phyloP scores from a whole-genome alignment of 2,888 invertebrate genomes.

The Spilarctia lutea region DNA sequence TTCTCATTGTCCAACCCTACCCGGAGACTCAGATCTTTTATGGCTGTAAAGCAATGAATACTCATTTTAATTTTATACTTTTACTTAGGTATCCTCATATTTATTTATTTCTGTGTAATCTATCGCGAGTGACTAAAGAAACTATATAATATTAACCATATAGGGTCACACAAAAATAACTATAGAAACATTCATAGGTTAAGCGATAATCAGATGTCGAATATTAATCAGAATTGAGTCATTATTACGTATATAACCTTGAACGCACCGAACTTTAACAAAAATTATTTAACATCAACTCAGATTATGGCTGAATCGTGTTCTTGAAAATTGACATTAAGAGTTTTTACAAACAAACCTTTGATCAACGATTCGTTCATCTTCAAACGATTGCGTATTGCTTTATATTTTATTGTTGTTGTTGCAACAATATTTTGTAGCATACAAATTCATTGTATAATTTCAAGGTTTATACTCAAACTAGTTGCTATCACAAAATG shows the following conservation, averaged over 20 bases:
- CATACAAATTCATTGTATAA: background rate
- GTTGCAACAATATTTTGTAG: slow-evolving; percentile 1
- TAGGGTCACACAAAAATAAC: background rate
- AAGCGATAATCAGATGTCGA: slow-evolving; percentile 16
- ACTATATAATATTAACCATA: background rate
- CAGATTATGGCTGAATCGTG: slow-evolving; percentile 47
- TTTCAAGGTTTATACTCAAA: background rate
- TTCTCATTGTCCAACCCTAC: slow-evolving; percentile 50
- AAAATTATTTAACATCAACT: slow-evolving; percentile 43
- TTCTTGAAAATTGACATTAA: slow-evolving; percentile 59
- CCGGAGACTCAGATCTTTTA: slow-evolving; percentile 50
- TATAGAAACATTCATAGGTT: slow-evolving; percentile 9
- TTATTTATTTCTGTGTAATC: slow-evolving; percentile 16
- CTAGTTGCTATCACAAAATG: background rate
- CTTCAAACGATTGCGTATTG: slow-evolving; percentile 43
- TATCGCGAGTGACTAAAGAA: background rate
- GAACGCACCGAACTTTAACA: slow-evolving; percentile 33
- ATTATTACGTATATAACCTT: slow-evolving; percentile 40
- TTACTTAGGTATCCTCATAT: slow-evolving; percentile 45
- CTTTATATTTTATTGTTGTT: slow-evolving; percentile 14
- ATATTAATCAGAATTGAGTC: slow-evolving; percentile 27
- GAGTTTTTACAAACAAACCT: slow-evolving; percentile 60
- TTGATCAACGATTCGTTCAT: slow-evolving; percentile 66
- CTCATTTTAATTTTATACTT: slow-evolving; percentile 57
- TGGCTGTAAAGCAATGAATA: slow-evolving; percentile 50